A percentile compares a stretch with the other conserved stretches of the same genome.
Conservation (phyloP, 2,113 vertebrate species). For the Malurus elegans region DNA sequence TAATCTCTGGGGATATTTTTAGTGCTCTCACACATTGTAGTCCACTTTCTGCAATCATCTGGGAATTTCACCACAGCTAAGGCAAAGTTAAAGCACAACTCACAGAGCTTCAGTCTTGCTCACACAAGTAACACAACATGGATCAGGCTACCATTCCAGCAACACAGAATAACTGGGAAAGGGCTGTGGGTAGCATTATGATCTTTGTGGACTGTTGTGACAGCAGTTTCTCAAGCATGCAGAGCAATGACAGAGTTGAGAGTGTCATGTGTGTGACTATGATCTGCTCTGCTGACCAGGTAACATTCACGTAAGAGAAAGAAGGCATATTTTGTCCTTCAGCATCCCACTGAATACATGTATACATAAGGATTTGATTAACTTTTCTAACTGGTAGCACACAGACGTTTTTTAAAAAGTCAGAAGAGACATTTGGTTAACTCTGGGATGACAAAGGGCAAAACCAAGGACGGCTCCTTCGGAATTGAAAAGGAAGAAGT, state of each 20-base stretch:
- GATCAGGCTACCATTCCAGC: neutral
- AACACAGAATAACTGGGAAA: neutral
- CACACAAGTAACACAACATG: neutral
- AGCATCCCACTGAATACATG: neutral
- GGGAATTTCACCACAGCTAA: neutral
- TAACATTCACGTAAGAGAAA: neutral
- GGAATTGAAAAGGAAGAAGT: neutral
- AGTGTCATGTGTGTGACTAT: neutral
- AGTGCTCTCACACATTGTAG: neutral
- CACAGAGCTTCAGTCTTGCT: neutral
- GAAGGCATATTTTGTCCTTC: neutral
- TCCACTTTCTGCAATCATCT: neutral
- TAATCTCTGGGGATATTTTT: neutral
- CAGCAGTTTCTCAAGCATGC: neutral
- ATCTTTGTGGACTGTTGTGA: neutral
- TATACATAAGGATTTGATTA: neutral
- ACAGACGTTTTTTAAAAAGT: neutral
- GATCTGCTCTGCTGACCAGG: neutral
- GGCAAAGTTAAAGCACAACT: neutral
- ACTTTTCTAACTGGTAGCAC: neutral
- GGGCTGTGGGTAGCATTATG: neutral
- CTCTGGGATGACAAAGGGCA: neutral
- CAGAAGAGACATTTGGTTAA: neutral
- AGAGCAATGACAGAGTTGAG: neutral
- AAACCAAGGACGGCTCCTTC: neutral